Conservation (phyloP, 2,888 invertebrate species). For the Beris chalybata region DNA sequence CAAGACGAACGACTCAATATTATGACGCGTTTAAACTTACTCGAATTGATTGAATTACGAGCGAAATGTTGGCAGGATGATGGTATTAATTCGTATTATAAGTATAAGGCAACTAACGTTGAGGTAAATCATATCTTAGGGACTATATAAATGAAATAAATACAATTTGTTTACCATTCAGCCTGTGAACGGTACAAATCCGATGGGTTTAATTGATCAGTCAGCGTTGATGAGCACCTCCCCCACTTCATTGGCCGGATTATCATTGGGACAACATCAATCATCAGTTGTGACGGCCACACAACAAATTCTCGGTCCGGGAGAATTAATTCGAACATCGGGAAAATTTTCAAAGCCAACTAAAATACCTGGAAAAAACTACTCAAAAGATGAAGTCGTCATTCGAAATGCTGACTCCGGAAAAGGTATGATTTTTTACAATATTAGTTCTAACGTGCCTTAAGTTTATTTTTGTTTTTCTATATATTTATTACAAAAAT, state of each 20-base stretch:
- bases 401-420: conserved; percentile 95
- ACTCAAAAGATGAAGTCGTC: conserved; percentile 92
- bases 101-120: conserved; percentile 67
- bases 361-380: conserved; percentile 88
- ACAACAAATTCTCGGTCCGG: conserved; percentile 71
- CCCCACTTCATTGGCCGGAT: conserved; percentile 62
- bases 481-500: conserved; percentile 36
- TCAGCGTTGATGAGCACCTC: conserved; percentile 58
- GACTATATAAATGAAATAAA: conserved; percentile 3
- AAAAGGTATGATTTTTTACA: conserved; percentile 70
- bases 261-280: conserved; percentile 57
- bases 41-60: conserved; percentile 90
- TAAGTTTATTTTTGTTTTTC: conserved; percentile 10
- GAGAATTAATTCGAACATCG: conserved; percentile 83
- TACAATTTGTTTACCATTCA: conserved; percentile 36
- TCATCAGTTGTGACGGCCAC: conserved; percentile 52
- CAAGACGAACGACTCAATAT: conserved; percentile 85
- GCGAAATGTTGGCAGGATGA: conserved; percentile 90
- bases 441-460: neutral
- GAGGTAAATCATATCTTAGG: conserved; percentile 49
- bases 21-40: conserved; percentile 81
- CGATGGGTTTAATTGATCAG: conserved; percentile 44
- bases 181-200: conserved; percentile 42
- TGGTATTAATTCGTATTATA: conserved; percentile 83
- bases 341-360: conserved; percentile 88